phyloP scores from a whole-genome alignment of 2,113 vertebrate genomes.

The Cyprinodon brontotheroides region DNA sequence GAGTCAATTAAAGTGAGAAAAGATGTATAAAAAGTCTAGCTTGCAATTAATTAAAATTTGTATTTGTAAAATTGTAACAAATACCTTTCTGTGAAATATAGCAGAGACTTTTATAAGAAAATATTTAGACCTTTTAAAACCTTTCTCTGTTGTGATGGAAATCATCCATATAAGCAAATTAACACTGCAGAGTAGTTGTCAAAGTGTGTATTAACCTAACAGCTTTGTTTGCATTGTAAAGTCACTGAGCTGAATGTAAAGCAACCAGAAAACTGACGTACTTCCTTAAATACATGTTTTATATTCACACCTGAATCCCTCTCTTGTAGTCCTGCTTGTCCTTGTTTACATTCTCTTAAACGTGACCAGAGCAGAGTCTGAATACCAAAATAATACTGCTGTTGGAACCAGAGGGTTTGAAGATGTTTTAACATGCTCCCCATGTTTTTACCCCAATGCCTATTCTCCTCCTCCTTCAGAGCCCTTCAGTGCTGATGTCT shows the following conservation, averaged over 20 bases:
- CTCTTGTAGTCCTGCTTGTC: slow-evolving; percentile 8
- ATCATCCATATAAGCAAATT: not conserved
- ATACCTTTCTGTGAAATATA: not conserved
- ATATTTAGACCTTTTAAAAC: not conserved
- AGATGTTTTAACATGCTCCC: slow-evolving; percentile 28
- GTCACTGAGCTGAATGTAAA: not conserved
- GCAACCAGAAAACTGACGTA: slow-evolving; percentile 10
- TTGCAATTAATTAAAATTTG: too few relatives aligned
- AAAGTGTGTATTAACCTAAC: not conserved
- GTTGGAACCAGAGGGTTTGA: slow-evolving; percentile 29
- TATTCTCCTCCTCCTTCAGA: slow-evolving; percentile 73
- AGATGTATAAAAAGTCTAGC: too few relatives aligned
- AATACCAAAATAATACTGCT: slow-evolving; percentile 32
- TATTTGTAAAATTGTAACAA: too few relatives aligned
- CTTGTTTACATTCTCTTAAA: slow-evolving; percentile 15
- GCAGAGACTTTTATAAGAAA: not conserved
- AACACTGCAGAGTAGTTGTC: not conserved
- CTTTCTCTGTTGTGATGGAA: not conserved
- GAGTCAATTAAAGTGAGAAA: too few relatives aligned
- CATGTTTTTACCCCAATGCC: slow-evolving; percentile 13
- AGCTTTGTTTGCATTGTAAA: not conserved
- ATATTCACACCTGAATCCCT: slow-evolving; percentile 24
- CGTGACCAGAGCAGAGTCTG: not conserved
- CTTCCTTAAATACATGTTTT: slow-evolving; percentile 12
- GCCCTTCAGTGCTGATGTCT: slow-evolving; percentile 98